A percentile compares a stretch with the other conserved stretches of the same genome.
phyloP scores from a whole-genome alignment of 2,797 vertebrate genomes.

The Knipowitschia caucasica region DNA sequence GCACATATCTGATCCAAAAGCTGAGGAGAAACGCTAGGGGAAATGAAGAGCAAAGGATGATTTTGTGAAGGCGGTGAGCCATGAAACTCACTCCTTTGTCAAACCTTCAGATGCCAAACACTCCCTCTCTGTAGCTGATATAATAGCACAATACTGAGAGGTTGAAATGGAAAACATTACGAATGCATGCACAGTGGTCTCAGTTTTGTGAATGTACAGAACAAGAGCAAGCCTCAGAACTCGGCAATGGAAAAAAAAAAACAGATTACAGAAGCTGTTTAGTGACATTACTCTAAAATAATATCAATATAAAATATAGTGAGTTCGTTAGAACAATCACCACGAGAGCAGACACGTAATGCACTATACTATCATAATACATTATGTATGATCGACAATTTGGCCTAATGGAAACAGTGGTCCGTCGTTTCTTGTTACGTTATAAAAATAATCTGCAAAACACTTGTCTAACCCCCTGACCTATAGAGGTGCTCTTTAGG shows the following conservation, averaged over 20 bases:
- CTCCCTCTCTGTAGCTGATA: slow-evolving; percentile 26
- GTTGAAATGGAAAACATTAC: slow-evolving; percentile 44
- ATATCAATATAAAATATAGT: too few species aligned
- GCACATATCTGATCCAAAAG: not conserved
- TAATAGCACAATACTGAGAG: slow-evolving; percentile 44
- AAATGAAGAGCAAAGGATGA: slow-evolving; percentile 37
- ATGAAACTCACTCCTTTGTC: slow-evolving; percentile 37
- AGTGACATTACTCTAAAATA: too few species aligned
- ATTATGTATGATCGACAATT: too few species aligned
- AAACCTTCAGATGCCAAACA: slow-evolving; percentile 35
- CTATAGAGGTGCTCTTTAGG: too few species aligned
- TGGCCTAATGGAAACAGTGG: not conserved
- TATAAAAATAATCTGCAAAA: too few species aligned
- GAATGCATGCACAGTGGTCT: slow-evolving; percentile 51
- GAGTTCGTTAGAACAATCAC: too few species aligned
- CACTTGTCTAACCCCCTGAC: too few species aligned
- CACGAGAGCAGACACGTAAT: too few species aligned
- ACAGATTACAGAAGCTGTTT: slow-evolving; percentile 20
- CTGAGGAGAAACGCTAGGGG: slow-evolving; percentile 2
- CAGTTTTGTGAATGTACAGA: slow-evolving; percentile 46
- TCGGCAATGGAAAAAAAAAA: slow-evolving; percentile 27
- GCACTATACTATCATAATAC: too few species aligned
- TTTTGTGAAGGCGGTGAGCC: slow-evolving; percentile 29
- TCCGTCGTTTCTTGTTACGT: too few species aligned
- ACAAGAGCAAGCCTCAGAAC: slow-evolving; percentile 29